Percentiles rank a stretch among this genome's conserved stretches.
Evolutionary conservation across 2,797 vertebrate genomes (phyloP).

Genomic region (Mus caroli): DNA sequence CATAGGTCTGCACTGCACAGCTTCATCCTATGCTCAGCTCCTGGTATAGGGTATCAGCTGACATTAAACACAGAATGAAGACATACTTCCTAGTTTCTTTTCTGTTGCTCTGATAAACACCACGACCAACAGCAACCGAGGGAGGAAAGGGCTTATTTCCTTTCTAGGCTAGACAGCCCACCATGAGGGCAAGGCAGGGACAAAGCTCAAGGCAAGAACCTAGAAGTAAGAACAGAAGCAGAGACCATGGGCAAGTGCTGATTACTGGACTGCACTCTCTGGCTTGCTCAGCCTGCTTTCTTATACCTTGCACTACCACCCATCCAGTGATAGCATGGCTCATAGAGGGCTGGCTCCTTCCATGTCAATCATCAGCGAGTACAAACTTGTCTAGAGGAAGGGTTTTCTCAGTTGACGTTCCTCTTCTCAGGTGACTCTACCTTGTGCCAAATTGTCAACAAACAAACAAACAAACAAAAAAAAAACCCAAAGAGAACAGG

Average conservation of each 20-base stretch:
- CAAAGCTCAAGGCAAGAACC: background rate
- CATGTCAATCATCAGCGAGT: background rate
- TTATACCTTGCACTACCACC: background rate
- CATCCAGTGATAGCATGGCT: background rate
- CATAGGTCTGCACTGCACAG: fast-evolving
- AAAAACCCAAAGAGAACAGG: background rate
- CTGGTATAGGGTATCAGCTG: background rate
- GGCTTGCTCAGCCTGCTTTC: background rate
- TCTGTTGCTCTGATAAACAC: background rate
- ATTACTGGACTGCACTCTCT: background rate
- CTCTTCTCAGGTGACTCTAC: background rate
- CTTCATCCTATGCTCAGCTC: background rate
- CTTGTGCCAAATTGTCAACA: background rate
- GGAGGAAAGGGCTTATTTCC: background rate
- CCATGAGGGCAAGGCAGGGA: background rate
- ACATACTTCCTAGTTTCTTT: background rate
- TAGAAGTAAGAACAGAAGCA: background rate
- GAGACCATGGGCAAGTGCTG: background rate
- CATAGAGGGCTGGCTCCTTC: background rate
- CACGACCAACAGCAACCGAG: background rate
- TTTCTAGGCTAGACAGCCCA: background rate
- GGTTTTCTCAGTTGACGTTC: background rate
- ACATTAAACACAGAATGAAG: background rate
- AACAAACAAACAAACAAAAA: background rate
- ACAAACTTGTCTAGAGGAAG: background rate